phyloP scores from a whole-genome alignment of 2,797 vertebrate species.

The Silurus aristotelis region DNA sequence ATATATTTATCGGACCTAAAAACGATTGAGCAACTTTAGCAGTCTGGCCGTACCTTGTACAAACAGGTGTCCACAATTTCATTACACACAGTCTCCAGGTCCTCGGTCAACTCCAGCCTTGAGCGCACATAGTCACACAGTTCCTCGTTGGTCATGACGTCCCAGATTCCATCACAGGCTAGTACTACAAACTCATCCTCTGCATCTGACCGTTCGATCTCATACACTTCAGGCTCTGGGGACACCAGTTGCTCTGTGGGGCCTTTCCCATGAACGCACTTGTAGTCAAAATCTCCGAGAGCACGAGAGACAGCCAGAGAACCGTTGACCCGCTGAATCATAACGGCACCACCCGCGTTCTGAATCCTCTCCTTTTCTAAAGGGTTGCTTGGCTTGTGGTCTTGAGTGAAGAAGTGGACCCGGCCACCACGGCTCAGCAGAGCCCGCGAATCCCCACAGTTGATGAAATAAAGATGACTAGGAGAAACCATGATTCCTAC shows the following conservation, averaged over 20 bases:
- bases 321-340: conserved; percentile 99
- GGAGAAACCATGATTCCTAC: conserved; percentile 97
- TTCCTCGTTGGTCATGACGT: conserved; percentile 99
- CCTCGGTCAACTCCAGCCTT: conserved; percentile 96
- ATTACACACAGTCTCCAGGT: conserved; percentile 99
- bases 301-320: conserved; percentile 97
- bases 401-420: conserved; percentile 98
- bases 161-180: conserved; percentile 99
- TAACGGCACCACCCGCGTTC: conserved; percentile 97
- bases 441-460: conserved; percentile 96
- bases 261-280: conserved; percentile 98
- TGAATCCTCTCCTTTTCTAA: conserved; percentile 98
- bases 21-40: conserved; percentile 8
- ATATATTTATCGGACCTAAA: background rate
- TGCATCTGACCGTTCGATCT: conserved; percentile 90
- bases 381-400: conserved; percentile 98
- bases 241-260: conserved; percentile 99
- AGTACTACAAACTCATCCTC: conserved; percentile 98
- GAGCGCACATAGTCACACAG: conserved; percentile 99
- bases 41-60: conserved; percentile 88
- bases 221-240: conserved; percentile 98
- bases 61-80: conserved; percentile 99
- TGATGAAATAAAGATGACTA: conserved; percentile 95
- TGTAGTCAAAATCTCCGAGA: conserved; percentile 99
- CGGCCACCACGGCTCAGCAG: conserved; percentile 91